Evolutionary conservation across 2,888 invertebrate species (phyloP), one percentile per base, ranked within the genome.

Genomic region (Leistus spinibarbis): DNA sequence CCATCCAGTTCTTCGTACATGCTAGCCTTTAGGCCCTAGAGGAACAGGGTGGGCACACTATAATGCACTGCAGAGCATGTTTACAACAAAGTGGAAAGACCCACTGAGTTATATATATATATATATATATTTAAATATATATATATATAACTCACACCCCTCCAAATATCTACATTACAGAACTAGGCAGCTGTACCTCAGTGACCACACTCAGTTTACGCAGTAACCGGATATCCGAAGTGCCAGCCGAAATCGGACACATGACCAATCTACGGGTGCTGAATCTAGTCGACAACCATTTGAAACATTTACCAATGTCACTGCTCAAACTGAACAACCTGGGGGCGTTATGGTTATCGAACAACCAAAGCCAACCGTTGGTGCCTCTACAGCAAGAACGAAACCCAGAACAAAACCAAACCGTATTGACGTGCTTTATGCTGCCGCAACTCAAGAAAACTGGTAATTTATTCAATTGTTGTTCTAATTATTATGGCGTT

Each of bases 351-450:
- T 98, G 98, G 98, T 89, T 98, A 67, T 95, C 96, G 77, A 96
- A 96, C 84, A 97, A 96, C 87, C 95, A 97, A 89, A 95, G 95
- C 79, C 95, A 96, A 86, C 97, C 98, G 60, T 87, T 97, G 83
- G 93, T 96, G 82, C 96, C 95, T 80, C 89, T 98, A 82, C 96
- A 97, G 87, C 94, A 93, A 80, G 95, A 95, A 85, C 91, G 92
- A 80, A 93, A 95, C 83, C 90, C 91, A 74, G 90, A 90, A 77
- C 92, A 92, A 74, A 93, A 95, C 80, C 91, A 92, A 86, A 91
- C 93, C 86, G 93, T 95, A 76, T 88, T 97, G 76, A 96, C 97
- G 77, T 97, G 97, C 86, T 96, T 95, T 84, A 91, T 98, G 86
- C 89, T 98, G 82, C 98, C 97, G 54, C 97, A 98, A 88, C 90